Conservation (phyloP, 2,888 invertebrate genomes). For the Carabus problematicus region DNA sequence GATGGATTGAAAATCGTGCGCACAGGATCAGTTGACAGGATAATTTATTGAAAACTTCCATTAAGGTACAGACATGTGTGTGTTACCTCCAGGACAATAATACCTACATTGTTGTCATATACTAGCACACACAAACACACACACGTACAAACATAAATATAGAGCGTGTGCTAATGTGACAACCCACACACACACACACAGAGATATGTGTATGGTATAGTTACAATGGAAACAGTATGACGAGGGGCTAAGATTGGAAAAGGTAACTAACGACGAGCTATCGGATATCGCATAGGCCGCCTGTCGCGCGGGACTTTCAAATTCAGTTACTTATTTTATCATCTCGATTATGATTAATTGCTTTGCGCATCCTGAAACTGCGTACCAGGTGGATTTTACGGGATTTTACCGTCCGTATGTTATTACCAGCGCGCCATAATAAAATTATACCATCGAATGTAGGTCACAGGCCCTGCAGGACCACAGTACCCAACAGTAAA, state of each 20-base stretch:
- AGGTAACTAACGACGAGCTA: neutral
- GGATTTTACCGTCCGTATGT: too few species aligned
- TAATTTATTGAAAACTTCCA: constrained; percentile 37
- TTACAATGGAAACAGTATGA: too few species aligned
- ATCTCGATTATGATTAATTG: constrained; percentile 34
- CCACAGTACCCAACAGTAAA: too few species aligned
- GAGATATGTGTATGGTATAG: neutral
- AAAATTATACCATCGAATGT: too few species aligned
- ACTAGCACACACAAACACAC: constrained; percentile 5
- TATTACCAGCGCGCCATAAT: too few species aligned
- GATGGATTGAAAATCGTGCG: constrained; percentile 22
- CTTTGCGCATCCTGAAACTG: neutral
- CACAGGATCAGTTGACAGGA: constrained; percentile 24
- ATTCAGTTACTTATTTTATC: constrained; percentile 39
- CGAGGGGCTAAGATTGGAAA: too few species aligned
- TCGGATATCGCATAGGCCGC: constrained; percentile 27
- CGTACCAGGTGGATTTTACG: too few species aligned
- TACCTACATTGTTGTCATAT: constrained; percentile 4
- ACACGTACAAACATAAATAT: neutral
- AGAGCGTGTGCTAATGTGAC: neutral
- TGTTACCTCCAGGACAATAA: neutral
- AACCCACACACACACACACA: neutral
- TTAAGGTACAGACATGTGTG: constrained; percentile 18
- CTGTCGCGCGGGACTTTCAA: constrained; percentile 30
- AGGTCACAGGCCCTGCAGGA: too few species aligned